These are phyloP conservation scores for Epirrhoe tristata DNA, from an alignment of 2,888 invertebrate species.

Conservation along the genomic window DNA sequence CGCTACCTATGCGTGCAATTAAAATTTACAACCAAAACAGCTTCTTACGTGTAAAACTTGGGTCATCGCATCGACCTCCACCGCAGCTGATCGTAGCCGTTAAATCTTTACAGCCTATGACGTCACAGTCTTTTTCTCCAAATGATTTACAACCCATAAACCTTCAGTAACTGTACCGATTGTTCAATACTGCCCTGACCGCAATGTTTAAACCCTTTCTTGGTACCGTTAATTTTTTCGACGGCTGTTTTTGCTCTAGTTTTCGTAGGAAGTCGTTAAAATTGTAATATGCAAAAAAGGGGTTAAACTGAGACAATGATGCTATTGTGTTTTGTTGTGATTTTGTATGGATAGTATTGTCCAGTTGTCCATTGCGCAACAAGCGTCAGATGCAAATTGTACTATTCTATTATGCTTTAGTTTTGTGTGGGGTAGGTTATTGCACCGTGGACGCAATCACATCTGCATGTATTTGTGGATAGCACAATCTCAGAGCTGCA, in stretches of 20 bases:
- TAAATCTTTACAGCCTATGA: conserved; percentile 79
- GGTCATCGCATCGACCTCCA: conserved; percentile 64
- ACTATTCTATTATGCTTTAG: conserved; percentile 43
- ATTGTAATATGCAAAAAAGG: conserved; percentile 82
- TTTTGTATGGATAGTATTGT: conserved; percentile 61
- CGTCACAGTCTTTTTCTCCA: conserved; percentile 78
- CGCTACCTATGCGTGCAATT: conserved; percentile 21
- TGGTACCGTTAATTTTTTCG: conserved; percentile 69
- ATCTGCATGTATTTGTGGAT: conserved; percentile 40
- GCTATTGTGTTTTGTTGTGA: conserved; percentile 48
- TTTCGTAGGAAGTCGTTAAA: conserved; percentile 71
- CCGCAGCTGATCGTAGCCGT: conserved; percentile 80
- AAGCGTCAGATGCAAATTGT: conserved; percentile 56
- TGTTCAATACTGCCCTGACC: conserved; percentile 80
- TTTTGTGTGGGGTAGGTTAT: conserved; percentile 40
- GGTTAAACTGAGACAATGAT: conserved; percentile 62
- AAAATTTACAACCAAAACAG: conserved; percentile 26
- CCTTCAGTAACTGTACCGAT: conserved; percentile 81
- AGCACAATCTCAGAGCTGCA: conserved; percentile 30
- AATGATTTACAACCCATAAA: conserved; percentile 84
- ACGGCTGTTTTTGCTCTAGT: conserved; percentile 72
- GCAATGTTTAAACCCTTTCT: conserved; percentile 84
- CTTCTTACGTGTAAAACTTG: conserved; percentile 37
- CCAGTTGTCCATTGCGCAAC: conserved; percentile 59
- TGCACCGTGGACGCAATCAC: conserved; percentile 36